Evolutionary conservation across 2,797 vertebrate genomes (phyloP).

Genomic region (Simalia tracyae): DNA sequence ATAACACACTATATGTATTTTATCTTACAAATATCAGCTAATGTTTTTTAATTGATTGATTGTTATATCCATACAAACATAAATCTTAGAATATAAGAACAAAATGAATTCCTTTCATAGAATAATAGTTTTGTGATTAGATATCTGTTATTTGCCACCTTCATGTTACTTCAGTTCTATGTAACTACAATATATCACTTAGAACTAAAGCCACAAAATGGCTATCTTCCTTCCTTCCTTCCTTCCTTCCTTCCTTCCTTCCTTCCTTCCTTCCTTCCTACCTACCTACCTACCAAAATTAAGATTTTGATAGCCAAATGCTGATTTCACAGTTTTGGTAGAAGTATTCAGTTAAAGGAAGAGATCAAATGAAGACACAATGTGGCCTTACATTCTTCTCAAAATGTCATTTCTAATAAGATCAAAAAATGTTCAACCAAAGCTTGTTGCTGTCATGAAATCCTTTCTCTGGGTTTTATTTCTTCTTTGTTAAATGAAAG

Average conservation of each 20-base stretch:
- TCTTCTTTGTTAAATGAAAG: background rate
- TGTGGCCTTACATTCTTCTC: slow-evolving; percentile 13
- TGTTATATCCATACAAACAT: background rate
- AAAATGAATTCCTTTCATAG: background rate
- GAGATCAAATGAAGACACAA: slow-evolving; percentile 48
- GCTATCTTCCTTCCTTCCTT: background rate
- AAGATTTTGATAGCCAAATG: slow-evolving; percentile 19
- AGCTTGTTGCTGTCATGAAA: background rate
- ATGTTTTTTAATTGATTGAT: background rate
- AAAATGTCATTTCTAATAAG: slow-evolving; percentile 9
- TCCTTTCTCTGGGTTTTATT: background rate
- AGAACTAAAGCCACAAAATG: slow-evolving; percentile 21
- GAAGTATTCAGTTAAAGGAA: slow-evolving; percentile 36
- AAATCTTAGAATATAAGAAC: background rate
- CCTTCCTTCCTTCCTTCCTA: background rate
- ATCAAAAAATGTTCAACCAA: background rate
- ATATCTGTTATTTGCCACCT: slow-evolving; percentile 1
- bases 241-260: too few relatives aligned
- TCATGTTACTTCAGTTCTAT: slow-evolving; percentile 10
- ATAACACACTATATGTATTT: background rate
- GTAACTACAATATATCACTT: background rate
- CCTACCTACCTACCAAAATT: slow-evolving; percentile 15
- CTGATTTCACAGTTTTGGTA: slow-evolving; percentile 34
- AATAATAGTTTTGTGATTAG: background rate
- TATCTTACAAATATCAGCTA: background rate